Conservation (phyloP, 1,140 invertebrate genomes). For the Drosophila arizonae region DNA sequence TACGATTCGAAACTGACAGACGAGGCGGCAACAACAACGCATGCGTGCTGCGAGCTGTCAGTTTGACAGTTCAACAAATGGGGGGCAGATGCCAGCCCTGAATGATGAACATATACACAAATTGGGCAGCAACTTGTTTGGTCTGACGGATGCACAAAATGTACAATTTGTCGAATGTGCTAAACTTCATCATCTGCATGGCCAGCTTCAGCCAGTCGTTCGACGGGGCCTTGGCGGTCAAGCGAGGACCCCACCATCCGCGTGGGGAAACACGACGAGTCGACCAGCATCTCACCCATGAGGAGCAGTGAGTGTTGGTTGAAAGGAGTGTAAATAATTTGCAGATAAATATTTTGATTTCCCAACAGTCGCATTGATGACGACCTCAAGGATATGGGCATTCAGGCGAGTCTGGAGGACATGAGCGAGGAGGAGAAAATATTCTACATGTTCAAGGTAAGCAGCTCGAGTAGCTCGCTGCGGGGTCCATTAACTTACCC, state of each 20-base stretch:
- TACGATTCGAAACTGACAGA: conserved; percentile 49
- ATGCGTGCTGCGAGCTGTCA: conserved; percentile 43
- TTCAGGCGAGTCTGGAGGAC: conserved; percentile 82
- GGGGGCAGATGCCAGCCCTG: conserved; percentile 34
- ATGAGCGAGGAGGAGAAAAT: conserved; percentile 89
- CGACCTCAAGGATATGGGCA: conserved; percentile 67
- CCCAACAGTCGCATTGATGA: conserved; percentile 74
- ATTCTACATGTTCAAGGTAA: conserved; percentile 85
- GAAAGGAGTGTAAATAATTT: not conserved
- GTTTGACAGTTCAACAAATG: conserved; percentile 53
- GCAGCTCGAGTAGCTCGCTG: not conserved
- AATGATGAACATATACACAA: conserved; percentile 30
- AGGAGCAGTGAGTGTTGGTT: conserved; percentile 84
- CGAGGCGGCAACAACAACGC: conserved; percentile 10
- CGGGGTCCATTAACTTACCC: not conserved
- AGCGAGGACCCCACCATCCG: conserved; percentile 88
- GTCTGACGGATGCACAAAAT: conserved; percentile 45
- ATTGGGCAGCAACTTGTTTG: conserved; percentile 30
- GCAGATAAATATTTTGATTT: conserved; percentile 4
- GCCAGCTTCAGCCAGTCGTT: conserved; percentile 73
- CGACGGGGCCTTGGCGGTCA: conserved; percentile 57
- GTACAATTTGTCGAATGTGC: conserved; percentile 74
- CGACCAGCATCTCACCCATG: conserved; percentile 87
- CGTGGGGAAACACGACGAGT: conserved; percentile 85
- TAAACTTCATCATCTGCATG: conserved; percentile 77